Conservation (phyloP, 53 echinoderm and acorn worm species). For the Henricia sp. region DNA sequence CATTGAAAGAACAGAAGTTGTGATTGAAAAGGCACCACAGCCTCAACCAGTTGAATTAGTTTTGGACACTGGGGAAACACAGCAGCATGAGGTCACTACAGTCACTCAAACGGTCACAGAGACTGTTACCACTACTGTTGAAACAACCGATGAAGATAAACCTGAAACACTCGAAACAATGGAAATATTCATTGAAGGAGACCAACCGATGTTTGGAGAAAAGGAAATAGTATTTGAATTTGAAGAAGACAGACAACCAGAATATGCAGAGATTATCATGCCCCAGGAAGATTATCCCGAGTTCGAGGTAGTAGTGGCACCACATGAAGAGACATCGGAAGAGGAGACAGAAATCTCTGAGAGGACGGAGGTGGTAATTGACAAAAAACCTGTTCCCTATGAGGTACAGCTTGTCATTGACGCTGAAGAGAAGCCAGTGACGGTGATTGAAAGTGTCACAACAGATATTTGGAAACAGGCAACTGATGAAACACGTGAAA, state of each 20-base stretch:
- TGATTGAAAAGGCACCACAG: conserved; percentile 48
- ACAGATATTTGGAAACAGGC: conserved; percentile 55
- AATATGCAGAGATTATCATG: conserved; percentile 77
- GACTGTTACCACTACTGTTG: conserved; percentile 50
- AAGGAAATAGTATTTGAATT: conserved; percentile 34
- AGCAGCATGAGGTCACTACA: conserved; percentile 60
- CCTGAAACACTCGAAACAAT: conserved; percentile 61
- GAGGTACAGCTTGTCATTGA: conserved; percentile 61
- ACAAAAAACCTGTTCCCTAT: conserved; percentile 39
- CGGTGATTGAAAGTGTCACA: conserved; percentile 60
- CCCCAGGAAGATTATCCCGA: conserved; percentile 39
- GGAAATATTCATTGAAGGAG: conserved; percentile 63
- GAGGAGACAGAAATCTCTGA: conserved; percentile 45
- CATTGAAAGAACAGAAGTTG: conserved; percentile 63
- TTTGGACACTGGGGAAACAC: conserved; percentile 58
- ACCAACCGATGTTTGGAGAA: conserved; percentile 14
- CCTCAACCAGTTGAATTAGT: conserved; percentile 76
- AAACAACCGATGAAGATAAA: conserved; percentile 54
- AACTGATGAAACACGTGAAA: conserved; percentile 58
- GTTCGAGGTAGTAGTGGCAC: conserved; percentile 26
- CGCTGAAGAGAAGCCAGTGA: conserved; percentile 47
- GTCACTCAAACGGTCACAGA: conserved; percentile 67
- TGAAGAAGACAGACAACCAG: conserved; percentile 61
- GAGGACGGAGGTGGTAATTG: conserved; percentile 52
- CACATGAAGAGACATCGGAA: conserved; percentile 34